A percentile compares a stretch with the other conserved stretches of the same genome.
Evolutionary conservation across 2,113 vertebrate species (phyloP).

Genomic region (Fregetta grallaria): DNA sequence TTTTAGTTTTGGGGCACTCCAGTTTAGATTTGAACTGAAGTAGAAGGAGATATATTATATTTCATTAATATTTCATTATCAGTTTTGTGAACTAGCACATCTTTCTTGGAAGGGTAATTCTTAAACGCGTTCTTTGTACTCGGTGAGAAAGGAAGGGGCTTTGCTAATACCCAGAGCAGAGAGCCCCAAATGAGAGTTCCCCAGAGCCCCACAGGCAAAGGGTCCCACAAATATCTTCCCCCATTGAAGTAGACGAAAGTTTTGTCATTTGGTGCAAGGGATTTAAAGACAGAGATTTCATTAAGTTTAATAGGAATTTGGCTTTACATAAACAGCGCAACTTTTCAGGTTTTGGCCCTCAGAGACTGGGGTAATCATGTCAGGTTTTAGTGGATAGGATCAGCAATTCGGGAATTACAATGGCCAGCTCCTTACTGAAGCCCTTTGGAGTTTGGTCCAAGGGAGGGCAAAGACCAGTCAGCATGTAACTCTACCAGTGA

Average conservation of each 20-base stretch:
- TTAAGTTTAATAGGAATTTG: neutral
- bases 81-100: neutral
- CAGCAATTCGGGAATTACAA: neutral
- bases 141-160: neutral
- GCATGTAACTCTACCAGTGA: neutral
- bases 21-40: neutral
- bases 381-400: neutral
- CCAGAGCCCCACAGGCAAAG: neutral
- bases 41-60: neutral
- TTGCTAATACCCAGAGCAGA: neutral
- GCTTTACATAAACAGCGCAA: neutral
- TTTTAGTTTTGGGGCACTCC: neutral
- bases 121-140: neutral
- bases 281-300: neutral
- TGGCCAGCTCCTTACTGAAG: neutral
- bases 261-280: neutral
- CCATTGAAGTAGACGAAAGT: neutral
- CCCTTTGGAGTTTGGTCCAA: neutral
- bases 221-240: neutral
- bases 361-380: neutral
- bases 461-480: neutral
- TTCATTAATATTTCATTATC: neutral
- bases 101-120: neutral
- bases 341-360: neutral
- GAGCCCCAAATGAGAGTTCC: neutral